Conservation (phyloP, 1,140 invertebrate species). For the Ostrea denselamellosa region DNA sequence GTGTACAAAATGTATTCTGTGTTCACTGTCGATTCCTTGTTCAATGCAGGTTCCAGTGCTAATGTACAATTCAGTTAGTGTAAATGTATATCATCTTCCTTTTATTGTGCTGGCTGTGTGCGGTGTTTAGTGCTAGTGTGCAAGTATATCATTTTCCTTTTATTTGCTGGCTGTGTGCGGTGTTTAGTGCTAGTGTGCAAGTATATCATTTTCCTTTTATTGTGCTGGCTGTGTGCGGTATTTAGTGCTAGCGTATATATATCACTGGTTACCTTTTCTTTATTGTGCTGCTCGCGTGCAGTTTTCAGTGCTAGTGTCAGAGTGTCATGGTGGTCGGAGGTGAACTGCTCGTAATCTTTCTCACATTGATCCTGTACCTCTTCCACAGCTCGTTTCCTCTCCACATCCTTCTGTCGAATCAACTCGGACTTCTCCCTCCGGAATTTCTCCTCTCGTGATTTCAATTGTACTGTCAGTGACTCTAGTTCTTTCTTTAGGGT, state of each 20-base stretch:
- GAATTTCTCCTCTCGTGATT: slow-evolving; percentile 49
- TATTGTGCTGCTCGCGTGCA: slow-evolving; percentile 56
- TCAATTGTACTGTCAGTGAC: slow-evolving; percentile 47
- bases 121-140: slow-evolving; percentile 56
- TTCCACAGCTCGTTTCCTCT: slow-evolving; percentile 49
- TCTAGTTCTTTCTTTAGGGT: slow-evolving; percentile 51
- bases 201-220: slow-evolving; percentile 32
- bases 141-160: slow-evolving; percentile 57
- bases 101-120: slow-evolving; percentile 54
- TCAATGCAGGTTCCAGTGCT: neutral
- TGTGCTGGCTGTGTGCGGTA: neutral
- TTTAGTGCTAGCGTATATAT: no score
- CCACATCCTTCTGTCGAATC: slow-evolving; percentile 55
- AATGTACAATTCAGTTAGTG: no score
- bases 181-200: slow-evolving; percentile 55
- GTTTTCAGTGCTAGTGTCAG: slow-evolving; percentile 58
- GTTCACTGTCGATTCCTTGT: no score
- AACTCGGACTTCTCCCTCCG: slow-evolving; percentile 47
- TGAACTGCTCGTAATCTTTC: slow-evolving; percentile 55
- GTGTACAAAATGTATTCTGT: no score
- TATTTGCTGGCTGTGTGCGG: slow-evolving; percentile 54
- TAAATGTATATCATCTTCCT: slow-evolving; percentile 51
- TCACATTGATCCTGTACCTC: slow-evolving; percentile 56
- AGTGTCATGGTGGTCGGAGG: slow-evolving; percentile 58
- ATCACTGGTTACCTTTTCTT: slow-evolving; percentile 62